A percentile compares a stretch with the other conserved stretches of the same genome.
These are phyloP conservation scores for Crocodylus rhombifer DNA, from an alignment of 2,797 vertebrate species.

Conservation along the genomic window DNA sequence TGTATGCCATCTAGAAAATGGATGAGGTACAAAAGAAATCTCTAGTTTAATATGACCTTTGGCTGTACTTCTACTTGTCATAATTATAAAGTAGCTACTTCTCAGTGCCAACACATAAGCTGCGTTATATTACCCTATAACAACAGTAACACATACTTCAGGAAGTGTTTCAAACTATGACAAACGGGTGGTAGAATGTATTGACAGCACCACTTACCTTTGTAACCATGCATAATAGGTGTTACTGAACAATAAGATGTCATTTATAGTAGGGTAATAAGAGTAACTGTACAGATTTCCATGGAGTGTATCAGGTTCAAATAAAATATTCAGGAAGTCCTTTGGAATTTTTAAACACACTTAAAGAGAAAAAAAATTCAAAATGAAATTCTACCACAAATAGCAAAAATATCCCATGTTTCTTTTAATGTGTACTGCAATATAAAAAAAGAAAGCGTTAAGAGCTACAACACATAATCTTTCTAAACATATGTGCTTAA, in stretches of 20 bases:
- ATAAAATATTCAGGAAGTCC: slow-evolving; percentile 42
- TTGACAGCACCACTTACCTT: slow-evolving; percentile 58
- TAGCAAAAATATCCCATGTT: slow-evolving; percentile 41
- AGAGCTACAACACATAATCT: slow-evolving; percentile 47
- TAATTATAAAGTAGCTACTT: slow-evolving; percentile 76
- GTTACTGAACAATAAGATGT: slow-evolving; percentile 67
- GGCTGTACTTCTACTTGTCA: slow-evolving; percentile 79
- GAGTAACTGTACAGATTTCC: slow-evolving; percentile 52
- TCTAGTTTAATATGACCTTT: slow-evolving; percentile 75
- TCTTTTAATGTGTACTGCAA: slow-evolving; percentile 35
- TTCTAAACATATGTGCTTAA: slow-evolving; percentile 55
- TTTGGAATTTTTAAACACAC: slow-evolving; percentile 63
- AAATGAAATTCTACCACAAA: slow-evolving; percentile 61
- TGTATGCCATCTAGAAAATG: slow-evolving; percentile 62
- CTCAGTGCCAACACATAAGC: slow-evolving; percentile 70
- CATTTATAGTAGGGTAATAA: slow-evolving; percentile 46
- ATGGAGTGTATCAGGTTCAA: slow-evolving; percentile 24
- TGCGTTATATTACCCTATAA: slow-evolving; percentile 66
- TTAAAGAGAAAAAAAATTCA: slow-evolving; percentile 64
- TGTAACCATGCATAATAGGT: slow-evolving; percentile 55
- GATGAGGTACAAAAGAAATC: slow-evolving; percentile 72
- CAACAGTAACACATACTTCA: slow-evolving; percentile 63
- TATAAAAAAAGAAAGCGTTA: slow-evolving; percentile 57
- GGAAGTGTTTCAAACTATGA: slow-evolving; percentile 62
- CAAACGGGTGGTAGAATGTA: slow-evolving; percentile 64